Evolutionary conservation across 2,797 vertebrate species (phyloP).

Genomic region (Phoxinus dragarum): DNA sequence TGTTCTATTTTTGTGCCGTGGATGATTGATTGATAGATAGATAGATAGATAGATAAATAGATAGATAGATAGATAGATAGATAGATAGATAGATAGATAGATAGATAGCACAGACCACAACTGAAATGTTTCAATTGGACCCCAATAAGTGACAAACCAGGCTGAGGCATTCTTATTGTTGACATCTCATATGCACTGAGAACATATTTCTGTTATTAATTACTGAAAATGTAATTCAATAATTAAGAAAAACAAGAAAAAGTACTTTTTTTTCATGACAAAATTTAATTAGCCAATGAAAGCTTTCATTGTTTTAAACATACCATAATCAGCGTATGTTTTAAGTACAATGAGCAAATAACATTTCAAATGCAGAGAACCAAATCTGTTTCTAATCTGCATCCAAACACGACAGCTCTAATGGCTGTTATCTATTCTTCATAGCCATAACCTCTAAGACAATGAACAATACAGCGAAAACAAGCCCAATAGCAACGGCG

Average conservation of each 20-base stretch:
- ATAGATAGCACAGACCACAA: too few species aligned
- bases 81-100: too few species aligned
- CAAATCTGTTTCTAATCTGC: not conserved
- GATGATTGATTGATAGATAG: too few species aligned
- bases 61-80: too few species aligned
- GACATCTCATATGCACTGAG: not conserved
- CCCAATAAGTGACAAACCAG: too few species aligned
- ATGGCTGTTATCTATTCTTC: not conserved
- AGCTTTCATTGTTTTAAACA: not conserved
- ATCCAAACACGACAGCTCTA: not conserved
- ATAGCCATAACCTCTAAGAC: accelerated
- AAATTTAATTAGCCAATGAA: not conserved
- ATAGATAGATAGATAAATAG: too few species aligned
- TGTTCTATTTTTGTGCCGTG: too few species aligned
- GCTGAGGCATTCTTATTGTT: too few species aligned
- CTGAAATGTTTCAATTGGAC: too few species aligned
- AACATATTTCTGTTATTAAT: not conserved
- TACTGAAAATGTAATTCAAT: not conserved
- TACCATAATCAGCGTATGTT: not conserved
- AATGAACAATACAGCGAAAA: not conserved
- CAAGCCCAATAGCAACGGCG: conserved; percentile 20
- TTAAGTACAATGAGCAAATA: not conserved
- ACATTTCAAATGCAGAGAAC: not conserved
- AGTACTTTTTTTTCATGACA: not conserved
- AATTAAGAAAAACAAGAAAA: not conserved